These are phyloP conservation scores for Bimastos eiseni DNA, from an alignment of 2,888 invertebrate species.

Conservation along the genomic window DNA sequence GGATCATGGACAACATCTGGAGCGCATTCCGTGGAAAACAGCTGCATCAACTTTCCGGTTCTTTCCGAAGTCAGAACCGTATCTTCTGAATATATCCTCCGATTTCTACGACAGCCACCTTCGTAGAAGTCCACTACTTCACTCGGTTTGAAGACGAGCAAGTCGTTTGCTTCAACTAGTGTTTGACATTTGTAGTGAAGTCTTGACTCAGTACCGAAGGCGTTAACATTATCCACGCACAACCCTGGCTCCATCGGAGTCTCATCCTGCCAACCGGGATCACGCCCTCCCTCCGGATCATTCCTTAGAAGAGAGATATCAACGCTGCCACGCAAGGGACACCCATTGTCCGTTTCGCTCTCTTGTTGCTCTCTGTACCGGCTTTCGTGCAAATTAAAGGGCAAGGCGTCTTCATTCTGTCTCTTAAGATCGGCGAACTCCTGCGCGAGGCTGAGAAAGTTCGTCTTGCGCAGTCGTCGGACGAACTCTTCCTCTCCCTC, in stretches of 20 bases:
- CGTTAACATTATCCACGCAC: not conserved
- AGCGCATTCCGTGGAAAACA: not conserved
- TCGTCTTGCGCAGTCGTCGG: conserved; percentile 55
- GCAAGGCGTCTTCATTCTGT: conserved; percentile 54
- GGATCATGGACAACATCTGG: not conserved
- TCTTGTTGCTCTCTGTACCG: conserved; percentile 29
- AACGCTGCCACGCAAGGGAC: no score
- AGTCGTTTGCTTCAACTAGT: not conserved
- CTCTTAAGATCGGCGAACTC: conserved; percentile 61
- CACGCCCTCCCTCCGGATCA: not conserved
- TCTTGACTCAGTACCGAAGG: not conserved
- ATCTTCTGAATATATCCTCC: not conserved
- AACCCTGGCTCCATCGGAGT: not conserved
- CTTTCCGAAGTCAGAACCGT: not conserved
- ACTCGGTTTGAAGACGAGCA: not conserved
- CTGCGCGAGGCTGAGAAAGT: conserved; percentile 59
- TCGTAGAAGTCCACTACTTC: not conserved
- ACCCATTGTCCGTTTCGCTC: not conserved
- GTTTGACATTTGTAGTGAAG: not conserved
- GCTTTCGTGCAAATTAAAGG: conserved; percentile 54
- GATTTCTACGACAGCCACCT: not conserved
- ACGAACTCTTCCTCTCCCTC: conserved; percentile 53
- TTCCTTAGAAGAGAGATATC: not conserved
- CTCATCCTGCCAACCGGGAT: not conserved
- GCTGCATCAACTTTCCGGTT: not conserved